These are phyloP conservation scores for Gymnosoma rotundatum DNA, from an alignment of 2,888 invertebrate species.

Conservation along the genomic window DNA sequence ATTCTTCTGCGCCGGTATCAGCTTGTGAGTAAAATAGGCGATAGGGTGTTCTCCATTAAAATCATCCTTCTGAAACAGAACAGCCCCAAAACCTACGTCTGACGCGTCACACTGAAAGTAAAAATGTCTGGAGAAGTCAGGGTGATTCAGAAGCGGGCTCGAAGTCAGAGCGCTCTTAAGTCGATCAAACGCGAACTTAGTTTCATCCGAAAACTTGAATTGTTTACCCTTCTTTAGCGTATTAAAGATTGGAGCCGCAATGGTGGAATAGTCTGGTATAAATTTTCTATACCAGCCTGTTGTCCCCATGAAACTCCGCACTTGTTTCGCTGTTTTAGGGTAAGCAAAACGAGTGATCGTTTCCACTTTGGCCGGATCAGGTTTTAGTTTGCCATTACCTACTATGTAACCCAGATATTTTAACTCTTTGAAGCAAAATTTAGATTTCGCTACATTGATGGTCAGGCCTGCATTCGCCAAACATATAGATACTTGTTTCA, in stretches of 20 bases:
- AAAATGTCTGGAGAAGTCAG: neutral
- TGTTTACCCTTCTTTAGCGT: neutral
- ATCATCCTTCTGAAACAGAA: neutral
- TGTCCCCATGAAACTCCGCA: neutral
- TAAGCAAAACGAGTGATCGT: neutral
- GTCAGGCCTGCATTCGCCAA: neutral
- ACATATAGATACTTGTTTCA: too few relatives aligned
- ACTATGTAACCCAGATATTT: constrained; percentile 16
- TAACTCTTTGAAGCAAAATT: constrained; percentile 30
- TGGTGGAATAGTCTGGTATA: neutral
- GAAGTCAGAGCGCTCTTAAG: neutral
- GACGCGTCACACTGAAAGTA: constrained; percentile 12
- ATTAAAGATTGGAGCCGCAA: neutral
- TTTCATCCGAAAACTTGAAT: neutral
- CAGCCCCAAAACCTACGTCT: neutral
- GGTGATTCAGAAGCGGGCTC: neutral
- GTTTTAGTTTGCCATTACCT: too few relatives aligned
- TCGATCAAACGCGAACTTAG: neutral
- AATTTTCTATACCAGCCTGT: too few relatives aligned
- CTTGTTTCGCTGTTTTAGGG: neutral
- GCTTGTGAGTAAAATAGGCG: neutral
- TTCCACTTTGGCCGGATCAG: neutral
- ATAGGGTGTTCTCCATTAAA: neutral
- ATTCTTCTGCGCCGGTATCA: neutral
- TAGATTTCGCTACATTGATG: neutral